These are phyloP conservation scores for Collichthys lucidus DNA, from an alignment of 2,113 vertebrate species.

Conservation along the genomic window DNA sequence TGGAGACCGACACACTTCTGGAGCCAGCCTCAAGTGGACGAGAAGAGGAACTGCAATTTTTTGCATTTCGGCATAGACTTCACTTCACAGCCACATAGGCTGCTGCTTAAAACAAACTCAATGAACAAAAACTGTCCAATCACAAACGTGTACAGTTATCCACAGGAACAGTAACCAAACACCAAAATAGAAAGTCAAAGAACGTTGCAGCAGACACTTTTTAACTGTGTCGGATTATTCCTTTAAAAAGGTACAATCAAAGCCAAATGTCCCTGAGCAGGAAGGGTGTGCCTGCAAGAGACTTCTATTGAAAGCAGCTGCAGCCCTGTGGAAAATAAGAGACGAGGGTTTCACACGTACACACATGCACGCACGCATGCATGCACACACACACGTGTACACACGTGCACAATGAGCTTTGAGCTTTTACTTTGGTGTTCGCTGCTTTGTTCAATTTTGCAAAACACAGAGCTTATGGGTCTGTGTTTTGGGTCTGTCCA, in stretches of 20 bases:
- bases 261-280: not conserved
- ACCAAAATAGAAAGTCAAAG: not conserved
- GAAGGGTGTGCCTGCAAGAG: slow-evolving; percentile 19
- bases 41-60: too few relatives aligned
- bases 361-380: not conserved
- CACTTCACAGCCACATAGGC: too few relatives aligned
- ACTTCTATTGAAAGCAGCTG: slow-evolving; percentile 18
- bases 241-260: slow-evolving; percentile 10
- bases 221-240: not conserved
- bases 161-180: not conserved
- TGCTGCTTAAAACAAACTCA: too few relatives aligned
- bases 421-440: not conserved
- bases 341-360: not conserved
- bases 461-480: not conserved
- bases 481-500: not conserved
- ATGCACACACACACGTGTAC: not conserved
- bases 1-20: too few relatives aligned
- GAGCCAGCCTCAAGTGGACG: too few relatives aligned
- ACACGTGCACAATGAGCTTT: not conserved
- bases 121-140: not conserved
- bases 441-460: not conserved
- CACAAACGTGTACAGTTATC: not conserved
- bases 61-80: too few relatives aligned
- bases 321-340: not conserved
- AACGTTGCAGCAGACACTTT: not conserved